Evolutionary conservation across 2,888 invertebrate species (phyloP).

Genomic region (Oxyscelio sp.): DNA sequence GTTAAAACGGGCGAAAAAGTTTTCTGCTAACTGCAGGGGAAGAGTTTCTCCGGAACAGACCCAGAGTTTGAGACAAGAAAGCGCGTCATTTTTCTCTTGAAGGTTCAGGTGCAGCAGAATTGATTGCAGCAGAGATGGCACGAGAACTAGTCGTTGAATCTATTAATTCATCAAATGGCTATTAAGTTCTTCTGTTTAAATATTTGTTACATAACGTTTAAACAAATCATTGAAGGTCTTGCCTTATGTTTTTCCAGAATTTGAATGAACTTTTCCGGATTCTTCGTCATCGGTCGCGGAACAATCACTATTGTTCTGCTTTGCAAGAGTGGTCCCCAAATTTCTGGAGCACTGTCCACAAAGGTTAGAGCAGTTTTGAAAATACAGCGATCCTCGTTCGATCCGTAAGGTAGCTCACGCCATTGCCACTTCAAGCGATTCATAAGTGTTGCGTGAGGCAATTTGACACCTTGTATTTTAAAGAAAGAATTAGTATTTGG

Average conservation of each 20-base stretch:
- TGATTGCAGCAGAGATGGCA: slow-evolving; percentile 94
- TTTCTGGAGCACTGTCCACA: slow-evolving; percentile 96
- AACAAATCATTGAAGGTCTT: slow-evolving; percentile 59
- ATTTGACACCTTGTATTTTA: slow-evolving; percentile 92
- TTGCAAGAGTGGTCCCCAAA: slow-evolving; percentile 95
- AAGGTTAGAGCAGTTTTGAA: slow-evolving; percentile 98
- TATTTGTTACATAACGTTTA: too few species aligned
- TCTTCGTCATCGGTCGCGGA: slow-evolving; percentile 92
- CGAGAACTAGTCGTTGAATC: slow-evolving; percentile 94
- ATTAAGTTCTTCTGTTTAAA: too few species aligned
- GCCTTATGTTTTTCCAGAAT: slow-evolving; percentile 93
- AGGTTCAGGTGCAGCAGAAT: slow-evolving; percentile 93
- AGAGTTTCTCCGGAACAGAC: slow-evolving; percentile 96
- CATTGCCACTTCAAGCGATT: slow-evolving; percentile 97
- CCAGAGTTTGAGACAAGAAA: slow-evolving; percentile 92
- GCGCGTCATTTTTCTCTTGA: slow-evolving; percentile 89
- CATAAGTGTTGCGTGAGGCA: slow-evolving; percentile 93
- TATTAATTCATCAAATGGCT: too few species aligned
- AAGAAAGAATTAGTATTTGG: too few species aligned
- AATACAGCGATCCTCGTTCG: slow-evolving; percentile 92
- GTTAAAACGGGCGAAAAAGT: slow-evolving; percentile 94
- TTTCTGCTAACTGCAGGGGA: slow-evolving; percentile 91
- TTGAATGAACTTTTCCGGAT: slow-evolving; percentile 93
- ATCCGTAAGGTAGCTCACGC: slow-evolving; percentile 93
- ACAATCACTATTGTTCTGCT: slow-evolving; percentile 92